Evolutionary conservation across 2,113 vertebrate species (phyloP).

Genomic region (Mus pahari): DNA sequence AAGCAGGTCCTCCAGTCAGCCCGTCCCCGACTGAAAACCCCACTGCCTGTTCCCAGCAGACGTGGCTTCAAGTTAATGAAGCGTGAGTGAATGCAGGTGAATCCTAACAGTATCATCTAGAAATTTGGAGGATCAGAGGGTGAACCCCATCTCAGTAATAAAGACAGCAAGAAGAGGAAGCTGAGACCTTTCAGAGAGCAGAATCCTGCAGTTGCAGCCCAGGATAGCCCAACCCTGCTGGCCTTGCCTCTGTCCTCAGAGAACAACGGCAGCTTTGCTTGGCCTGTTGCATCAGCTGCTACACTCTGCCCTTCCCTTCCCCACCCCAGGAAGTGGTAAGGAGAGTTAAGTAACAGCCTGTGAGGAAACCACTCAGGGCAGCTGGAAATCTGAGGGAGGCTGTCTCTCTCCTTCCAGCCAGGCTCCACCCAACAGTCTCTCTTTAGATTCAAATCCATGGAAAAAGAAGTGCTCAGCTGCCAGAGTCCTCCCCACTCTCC

Average conservation of each 20-base stretch:
- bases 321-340: slow-evolving; percentile 69
- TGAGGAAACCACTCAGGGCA: slow-evolving; percentile 53
- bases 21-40: background rate
- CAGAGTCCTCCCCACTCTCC: background rate
- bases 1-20: background rate
- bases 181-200: background rate
- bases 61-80: background rate
- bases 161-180: slow-evolving; percentile 17
- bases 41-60: background rate
- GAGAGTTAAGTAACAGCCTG: slow-evolving; percentile 65
- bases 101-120: background rate
- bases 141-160: background rate
- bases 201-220: background rate
- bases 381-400: background rate
- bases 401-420: slow-evolving; percentile 42
- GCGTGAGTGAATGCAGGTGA: background rate
- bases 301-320: slow-evolving; percentile 72
- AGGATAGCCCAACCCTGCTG: slow-evolving; percentile 25
- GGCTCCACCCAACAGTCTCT: slow-evolving; percentile 51
- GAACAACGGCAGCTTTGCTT: slow-evolving; percentile 74
- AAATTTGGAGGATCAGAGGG: background rate
- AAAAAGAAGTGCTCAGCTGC: background rate
- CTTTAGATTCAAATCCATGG: slow-evolving; percentile 33
- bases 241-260: slow-evolving; percentile 74
- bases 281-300: slow-evolving; percentile 80